Evolutionary conservation across 2,797 vertebrate genomes (phyloP), one percentile per base, ranked within the genome.

Genomic region (Falco concolor): DNA sequence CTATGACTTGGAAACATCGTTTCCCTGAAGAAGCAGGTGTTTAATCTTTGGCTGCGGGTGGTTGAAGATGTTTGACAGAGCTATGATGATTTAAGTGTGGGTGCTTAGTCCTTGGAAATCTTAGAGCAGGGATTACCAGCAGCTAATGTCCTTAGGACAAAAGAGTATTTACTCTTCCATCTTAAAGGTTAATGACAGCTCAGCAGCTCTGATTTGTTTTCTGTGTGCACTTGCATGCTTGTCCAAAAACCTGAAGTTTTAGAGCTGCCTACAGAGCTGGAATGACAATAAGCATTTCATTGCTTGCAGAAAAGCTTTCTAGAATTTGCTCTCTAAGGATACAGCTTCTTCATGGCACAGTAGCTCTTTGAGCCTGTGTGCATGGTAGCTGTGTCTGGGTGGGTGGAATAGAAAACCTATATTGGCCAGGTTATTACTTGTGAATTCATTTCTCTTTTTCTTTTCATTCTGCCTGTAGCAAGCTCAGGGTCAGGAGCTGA

Each of bases 101-200:
- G 28, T 91, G 63, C 85, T 79, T 86, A 91, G 64, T 78, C 65
- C 38, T 89, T 93, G 87, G 42, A 87, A 93, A 78, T 80, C 44
- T 59, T 92, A 91, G 89, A 88, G 47, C 44, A 90, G 63, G 79
- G 47, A 86, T 94, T 93, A 59, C 63, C 52, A 70, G 20, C 60
- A 92, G 89, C 67, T 94, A 86, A 79, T 79, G 27, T 92, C 73
- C 61, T 95, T 79, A 91, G 77, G 69, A 77, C 69, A 73, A 67
- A 72, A 82, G 56, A 82, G 23, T 86, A 64, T 88, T 94, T 84
- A 87, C 47, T 91, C 70, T 86, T 84, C 49, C 34, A 56, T 78
- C 59, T 50, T 95, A 65, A 90, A 93, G 79, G 69, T 89, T 90
- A 84, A 78, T 80, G 84, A 87, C 93, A 91, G 69, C 83, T 76